These are phyloP conservation scores for Clunio marinus DNA, from an alignment of 2,888 invertebrate species.

Conservation along the genomic window DNA sequence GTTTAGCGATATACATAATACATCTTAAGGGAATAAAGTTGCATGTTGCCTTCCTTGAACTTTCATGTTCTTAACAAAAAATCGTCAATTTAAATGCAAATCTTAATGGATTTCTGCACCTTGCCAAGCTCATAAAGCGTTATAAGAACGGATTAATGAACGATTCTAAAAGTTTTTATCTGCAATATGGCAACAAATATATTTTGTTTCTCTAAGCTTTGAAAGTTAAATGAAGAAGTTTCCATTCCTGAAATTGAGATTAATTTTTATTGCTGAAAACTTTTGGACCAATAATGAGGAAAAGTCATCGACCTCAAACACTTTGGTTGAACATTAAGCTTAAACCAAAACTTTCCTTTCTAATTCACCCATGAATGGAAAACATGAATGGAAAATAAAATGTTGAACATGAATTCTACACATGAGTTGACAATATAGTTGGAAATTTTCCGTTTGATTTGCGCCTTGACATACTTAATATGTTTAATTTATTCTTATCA, in stretches of 20 bases:
- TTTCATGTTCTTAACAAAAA: background rate
- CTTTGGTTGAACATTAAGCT: no score
- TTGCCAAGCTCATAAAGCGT: slow-evolving; percentile 14
- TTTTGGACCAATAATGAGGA: background rate
- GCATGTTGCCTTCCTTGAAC: background rate
- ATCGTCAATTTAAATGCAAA: slow-evolving; percentile 20
- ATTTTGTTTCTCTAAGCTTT: slow-evolving; percentile 8
- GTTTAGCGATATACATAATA: background rate
- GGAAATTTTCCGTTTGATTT: no score
- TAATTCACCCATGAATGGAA: no score
- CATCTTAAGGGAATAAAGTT: background rate
- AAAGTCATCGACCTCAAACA: slow-evolving; percentile 8
- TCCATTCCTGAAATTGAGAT: slow-evolving; percentile 3
- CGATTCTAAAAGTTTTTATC: background rate
- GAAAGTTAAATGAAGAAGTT: background rate
- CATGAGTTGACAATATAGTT: no score
- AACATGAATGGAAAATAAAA: no score
- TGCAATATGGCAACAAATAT: slow-evolving; percentile 16
- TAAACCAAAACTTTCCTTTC: no score
- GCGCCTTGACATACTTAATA: no score
- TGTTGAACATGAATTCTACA: no score
- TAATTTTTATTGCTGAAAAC: slow-evolving; percentile 20
- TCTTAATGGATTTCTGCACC: slow-evolving; percentile 19
- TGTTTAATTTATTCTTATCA: no score
- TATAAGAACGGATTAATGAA: slow-evolving; percentile 9